A percentile compares a stretch with the other conserved stretches of the same genome.
Conservation (phyloP, 2,113 vertebrate species). For the Poicephalus meyeri region DNA sequence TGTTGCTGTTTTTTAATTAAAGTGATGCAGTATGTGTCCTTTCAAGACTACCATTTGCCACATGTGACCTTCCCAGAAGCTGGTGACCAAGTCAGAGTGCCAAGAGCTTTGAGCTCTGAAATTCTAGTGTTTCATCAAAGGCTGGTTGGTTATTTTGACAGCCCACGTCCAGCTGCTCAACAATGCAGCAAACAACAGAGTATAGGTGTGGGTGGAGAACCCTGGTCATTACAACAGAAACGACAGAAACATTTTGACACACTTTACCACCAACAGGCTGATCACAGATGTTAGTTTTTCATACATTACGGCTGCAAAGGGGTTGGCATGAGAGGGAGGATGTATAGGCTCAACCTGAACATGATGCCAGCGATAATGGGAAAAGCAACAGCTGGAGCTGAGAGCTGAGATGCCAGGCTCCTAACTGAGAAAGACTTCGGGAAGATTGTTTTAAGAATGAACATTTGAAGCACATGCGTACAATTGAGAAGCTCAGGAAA, state of each 20-base stretch:
- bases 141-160: background rate
- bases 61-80: background rate
- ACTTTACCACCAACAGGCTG: background rate
- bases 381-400: background rate
- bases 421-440: background rate
- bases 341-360: background rate
- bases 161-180: background rate
- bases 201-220: background rate
- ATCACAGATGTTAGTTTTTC: background rate
- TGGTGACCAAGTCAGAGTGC: background rate
- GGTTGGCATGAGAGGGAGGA: background rate
- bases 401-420: background rate
- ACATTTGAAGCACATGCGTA: background rate
- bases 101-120: background rate
- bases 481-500: background rate
- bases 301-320: background rate
- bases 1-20: background rate
- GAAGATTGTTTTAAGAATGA: background rate
- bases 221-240: background rate
- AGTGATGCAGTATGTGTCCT: background rate
- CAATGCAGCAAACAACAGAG: background rate
- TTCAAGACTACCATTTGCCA: background rate
- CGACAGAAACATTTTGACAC: background rate
- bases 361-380: fast-evolving
- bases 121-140: background rate